A percentile compares a stretch with the other conserved stretches of the same genome.
Conservation (phyloP, 2,113 vertebrate genomes). For the Syngnathoides biaculeatus region DNA sequence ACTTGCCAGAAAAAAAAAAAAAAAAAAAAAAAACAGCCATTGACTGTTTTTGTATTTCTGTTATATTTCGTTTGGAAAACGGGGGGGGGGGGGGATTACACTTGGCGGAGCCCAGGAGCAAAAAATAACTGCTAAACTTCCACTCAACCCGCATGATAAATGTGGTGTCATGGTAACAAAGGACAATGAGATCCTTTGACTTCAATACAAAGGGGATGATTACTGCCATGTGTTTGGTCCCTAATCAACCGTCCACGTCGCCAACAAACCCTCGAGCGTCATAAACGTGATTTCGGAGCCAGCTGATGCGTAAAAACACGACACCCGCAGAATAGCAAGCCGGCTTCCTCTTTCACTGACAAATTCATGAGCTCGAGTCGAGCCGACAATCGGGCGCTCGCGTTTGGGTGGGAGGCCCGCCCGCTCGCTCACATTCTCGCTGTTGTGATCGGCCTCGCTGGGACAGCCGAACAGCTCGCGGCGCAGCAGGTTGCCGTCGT, state of each 20-base stretch:
- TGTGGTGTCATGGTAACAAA: neutral
- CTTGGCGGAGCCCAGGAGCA: too few species aligned
- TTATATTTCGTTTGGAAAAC: too few species aligned
- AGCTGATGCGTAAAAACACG: neutral
- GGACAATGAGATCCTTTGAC: neutral
- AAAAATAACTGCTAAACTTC: too few species aligned
- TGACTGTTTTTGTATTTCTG: too few species aligned
- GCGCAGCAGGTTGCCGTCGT: constrained; percentile 91
- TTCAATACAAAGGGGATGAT: neutral
- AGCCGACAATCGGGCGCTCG: neutral
- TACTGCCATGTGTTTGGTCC: neutral
- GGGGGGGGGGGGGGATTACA: too few species aligned
- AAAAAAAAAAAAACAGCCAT: too few species aligned
- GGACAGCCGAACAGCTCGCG: constrained; percentile 95
- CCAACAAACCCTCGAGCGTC: neutral
- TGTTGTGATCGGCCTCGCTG: constrained; percentile 90
- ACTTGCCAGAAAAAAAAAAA: too few species aligned
- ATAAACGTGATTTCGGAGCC: neutral
- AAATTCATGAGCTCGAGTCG: neutral
- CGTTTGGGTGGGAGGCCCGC: neutral
- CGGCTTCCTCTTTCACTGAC: neutral
- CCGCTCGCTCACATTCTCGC: constrained; percentile 85
- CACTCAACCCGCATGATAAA: too few species aligned
- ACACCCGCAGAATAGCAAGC: neutral
- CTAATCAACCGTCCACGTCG: neutral